These are phyloP conservation scores for Agonopterix arenella DNA, from an alignment of 2,888 invertebrate genomes.

Conservation along the genomic window DNA sequence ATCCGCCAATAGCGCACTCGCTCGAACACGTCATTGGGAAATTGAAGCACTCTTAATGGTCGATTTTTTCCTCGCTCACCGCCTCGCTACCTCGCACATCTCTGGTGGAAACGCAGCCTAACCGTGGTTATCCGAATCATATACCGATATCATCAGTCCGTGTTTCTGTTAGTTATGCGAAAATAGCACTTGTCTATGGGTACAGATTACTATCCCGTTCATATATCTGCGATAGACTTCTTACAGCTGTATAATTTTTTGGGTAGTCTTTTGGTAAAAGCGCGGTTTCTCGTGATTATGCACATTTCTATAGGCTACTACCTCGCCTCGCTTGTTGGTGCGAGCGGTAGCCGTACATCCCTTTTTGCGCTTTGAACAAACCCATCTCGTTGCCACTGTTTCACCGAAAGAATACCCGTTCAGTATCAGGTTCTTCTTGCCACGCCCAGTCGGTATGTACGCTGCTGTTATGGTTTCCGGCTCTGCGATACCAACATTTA, in stretches of 20 bases:
- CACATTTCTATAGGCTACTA: constrained; percentile 28
- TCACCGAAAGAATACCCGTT: constrained; percentile 49
- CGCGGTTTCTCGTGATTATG: constrained; percentile 54
- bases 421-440: constrained; percentile 46
- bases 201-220: too few relatives aligned
- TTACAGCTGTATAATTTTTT: constrained; percentile 37
- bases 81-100: too few relatives aligned
- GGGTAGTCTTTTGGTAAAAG: constrained; percentile 44
- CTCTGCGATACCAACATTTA: too few relatives aligned
- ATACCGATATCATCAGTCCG: too few relatives aligned
- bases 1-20: too few relatives aligned
- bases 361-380: constrained; percentile 37
- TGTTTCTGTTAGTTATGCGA: too few relatives aligned
- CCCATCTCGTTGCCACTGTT: constrained; percentile 33
- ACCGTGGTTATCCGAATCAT: too few relatives aligned
- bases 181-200: too few relatives aligned
- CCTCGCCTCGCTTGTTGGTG: constrained; percentile 46
- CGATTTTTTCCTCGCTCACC: too few relatives aligned
- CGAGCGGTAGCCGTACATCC: constrained; percentile 44
- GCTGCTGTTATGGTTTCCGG: constrained; percentile 15
- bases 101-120: too few relatives aligned
- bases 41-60: too few relatives aligned
- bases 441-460: constrained; percentile 49
- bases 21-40: too few relatives aligned
- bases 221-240: neutral